Evolutionary conservation across 2,113 vertebrate genomes (phyloP).

Genomic region (Probosciger aterrimus): DNA sequence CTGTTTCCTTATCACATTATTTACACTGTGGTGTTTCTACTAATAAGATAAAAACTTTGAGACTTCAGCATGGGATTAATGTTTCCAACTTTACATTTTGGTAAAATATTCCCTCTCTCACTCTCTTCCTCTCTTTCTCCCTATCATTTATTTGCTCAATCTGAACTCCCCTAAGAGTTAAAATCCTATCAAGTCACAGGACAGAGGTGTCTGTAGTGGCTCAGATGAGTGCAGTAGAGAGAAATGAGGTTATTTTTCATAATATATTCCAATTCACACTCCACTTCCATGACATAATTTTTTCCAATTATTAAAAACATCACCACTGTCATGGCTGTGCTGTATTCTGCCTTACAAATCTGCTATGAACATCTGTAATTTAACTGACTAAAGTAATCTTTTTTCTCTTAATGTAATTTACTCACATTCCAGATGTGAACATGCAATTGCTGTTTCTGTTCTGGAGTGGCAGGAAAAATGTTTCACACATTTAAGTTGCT

Average conservation of each 20-base stretch:
- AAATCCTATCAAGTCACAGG: background rate
- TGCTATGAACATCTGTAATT: background rate
- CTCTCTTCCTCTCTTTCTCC: background rate
- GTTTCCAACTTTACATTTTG: background rate
- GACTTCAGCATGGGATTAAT: background rate
- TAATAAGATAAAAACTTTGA: background rate
- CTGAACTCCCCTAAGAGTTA: background rate
- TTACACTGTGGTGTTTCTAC: background rate
- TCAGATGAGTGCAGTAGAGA: background rate
- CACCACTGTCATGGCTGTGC: background rate
- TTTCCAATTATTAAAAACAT: background rate
- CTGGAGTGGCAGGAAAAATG: background rate
- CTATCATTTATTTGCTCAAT: accelerated
- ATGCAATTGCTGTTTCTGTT: background rate
- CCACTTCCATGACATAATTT: background rate
- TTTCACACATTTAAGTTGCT: background rate
- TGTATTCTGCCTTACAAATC: accelerated
- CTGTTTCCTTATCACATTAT: background rate
- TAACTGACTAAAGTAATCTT: background rate
- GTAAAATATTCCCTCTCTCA: background rate
- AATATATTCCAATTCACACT: background rate
- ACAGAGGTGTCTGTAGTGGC: background rate
- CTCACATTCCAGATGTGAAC: background rate
- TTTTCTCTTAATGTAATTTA: background rate
- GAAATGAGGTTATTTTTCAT: background rate